These are phyloP conservation scores for Habrosyne pyritoides DNA, from an alignment of 2,888 invertebrate genomes.

Conservation along the genomic window DNA sequence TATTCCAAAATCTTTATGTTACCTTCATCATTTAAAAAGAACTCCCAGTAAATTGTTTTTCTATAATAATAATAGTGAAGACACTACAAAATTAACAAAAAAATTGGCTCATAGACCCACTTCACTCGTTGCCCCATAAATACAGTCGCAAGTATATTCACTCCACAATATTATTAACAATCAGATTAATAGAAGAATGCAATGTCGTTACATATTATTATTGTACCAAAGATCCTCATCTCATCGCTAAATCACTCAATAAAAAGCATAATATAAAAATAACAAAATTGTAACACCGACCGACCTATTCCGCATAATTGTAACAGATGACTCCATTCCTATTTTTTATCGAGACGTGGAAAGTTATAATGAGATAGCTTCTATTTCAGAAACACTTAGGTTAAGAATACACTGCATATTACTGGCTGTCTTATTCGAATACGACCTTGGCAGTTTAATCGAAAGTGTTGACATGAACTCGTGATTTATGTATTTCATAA, in stretches of 20 bases:
- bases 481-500: slow-evolving; percentile 74
- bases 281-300: slow-evolving; percentile 33
- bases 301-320: slow-evolving; percentile 53
- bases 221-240: slow-evolving; percentile 3
- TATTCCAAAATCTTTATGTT: too few relatives aligned
- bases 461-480: slow-evolving; percentile 75
- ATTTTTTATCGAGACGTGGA: slow-evolving; percentile 74
- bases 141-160: background rate
- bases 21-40: background rate
- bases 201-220: slow-evolving; percentile 10
- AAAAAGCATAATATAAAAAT: slow-evolving; percentile 40
- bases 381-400: slow-evolving; percentile 75
- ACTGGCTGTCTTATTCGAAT: slow-evolving; percentile 50
- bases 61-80: background rate
- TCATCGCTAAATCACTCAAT: slow-evolving; percentile 47
- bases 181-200: background rate
- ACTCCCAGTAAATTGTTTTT: background rate
- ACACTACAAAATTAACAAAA: background rate
- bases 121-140: background rate
- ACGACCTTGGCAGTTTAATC: slow-evolving; percentile 73
- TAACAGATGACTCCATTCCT: slow-evolving; percentile 72
- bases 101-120: background rate
- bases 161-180: background rate
- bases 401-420: slow-evolving; percentile 67
- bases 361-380: slow-evolving; percentile 75